These are phyloP conservation scores for Panulirus ornatus DNA, from an alignment of 1,140 invertebrate species.

Conservation along the genomic window DNA sequence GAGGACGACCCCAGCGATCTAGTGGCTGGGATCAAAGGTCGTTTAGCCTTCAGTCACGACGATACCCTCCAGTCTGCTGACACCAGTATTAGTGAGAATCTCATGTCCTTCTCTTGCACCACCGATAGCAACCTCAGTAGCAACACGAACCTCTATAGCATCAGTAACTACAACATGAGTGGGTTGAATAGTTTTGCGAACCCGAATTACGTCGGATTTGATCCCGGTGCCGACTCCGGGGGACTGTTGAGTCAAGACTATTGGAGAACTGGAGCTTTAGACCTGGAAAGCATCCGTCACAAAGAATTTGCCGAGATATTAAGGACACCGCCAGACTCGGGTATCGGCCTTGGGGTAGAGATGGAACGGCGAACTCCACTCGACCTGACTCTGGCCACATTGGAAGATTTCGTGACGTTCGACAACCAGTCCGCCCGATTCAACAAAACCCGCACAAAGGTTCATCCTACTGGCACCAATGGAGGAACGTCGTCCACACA, in stretches of 20 bases:
- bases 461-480: constrained; percentile 28
- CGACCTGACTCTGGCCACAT: constrained; percentile 59
- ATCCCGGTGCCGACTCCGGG: constrained; percentile 49
- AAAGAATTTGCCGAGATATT: constrained; percentile 74
- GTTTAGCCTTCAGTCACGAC: constrained; percentile 69
- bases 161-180: constrained; percentile 37
- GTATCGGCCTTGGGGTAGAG: constrained; percentile 73
- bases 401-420: constrained; percentile 74
- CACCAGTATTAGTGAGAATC: constrained; percentile 74
- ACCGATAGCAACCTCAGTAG: constrained; percentile 73
- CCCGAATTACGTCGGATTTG: constrained; percentile 73
- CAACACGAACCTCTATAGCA: constrained; percentile 59
- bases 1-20: constrained; percentile 69
- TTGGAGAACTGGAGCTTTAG: constrained; percentile 72
- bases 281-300: constrained; percentile 72
- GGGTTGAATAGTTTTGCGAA: constrained; percentile 70
- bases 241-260: constrained; percentile 73
- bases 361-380: constrained; percentile 73
- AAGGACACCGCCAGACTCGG: constrained; percentile 73
- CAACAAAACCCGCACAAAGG: constrained; percentile 55
- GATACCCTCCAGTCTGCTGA: constrained; percentile 65
- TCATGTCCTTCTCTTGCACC: constrained; percentile 75
- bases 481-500: constrained; percentile 18
- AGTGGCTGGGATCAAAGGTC: constrained; percentile 69
- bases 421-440: constrained; percentile 62